Percentiles rank a stretch among this genome's conserved stretches.
These are phyloP conservation scores for Heliconius hermathena DNA, from an alignment of 1,140 invertebrate species.

Conservation along the genomic window DNA sequence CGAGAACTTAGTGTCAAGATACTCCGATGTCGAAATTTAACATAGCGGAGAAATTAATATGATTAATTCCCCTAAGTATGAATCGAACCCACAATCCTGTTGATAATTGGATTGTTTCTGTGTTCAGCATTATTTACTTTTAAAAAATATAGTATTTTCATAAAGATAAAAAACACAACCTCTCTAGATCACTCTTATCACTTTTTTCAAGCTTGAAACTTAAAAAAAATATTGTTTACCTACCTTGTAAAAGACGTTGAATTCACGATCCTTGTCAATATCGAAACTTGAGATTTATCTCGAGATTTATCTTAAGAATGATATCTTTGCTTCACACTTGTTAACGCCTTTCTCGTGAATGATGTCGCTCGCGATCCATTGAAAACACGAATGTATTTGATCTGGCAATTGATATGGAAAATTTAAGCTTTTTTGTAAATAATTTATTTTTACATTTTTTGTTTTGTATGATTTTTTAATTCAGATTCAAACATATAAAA, in stretches of 20 bases:
- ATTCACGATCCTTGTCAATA: background rate
- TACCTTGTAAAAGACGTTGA: background rate
- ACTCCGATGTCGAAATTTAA: no score
- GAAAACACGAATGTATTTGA: slow-evolving; percentile 6
- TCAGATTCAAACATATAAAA: no score
- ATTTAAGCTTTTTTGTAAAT: background rate
- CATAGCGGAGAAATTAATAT: no score
- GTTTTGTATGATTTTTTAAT: background rate
- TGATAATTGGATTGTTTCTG: background rate
- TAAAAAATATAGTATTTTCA: no score
- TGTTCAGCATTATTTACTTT: no score
- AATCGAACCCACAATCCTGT: no score
- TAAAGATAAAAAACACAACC: background rate
- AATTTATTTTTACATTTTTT: background rate
- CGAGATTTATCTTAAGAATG: background rate
- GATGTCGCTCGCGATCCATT: background rate
- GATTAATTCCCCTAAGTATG: no score
- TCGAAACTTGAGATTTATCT: background rate
- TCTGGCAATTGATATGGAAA: background rate
- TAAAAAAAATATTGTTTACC: background rate
- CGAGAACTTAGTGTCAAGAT: no score
- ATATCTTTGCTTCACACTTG: slow-evolving; percentile 11
- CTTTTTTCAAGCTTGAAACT: no score
- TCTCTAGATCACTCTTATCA: background rate
- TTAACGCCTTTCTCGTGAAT: background rate